These are phyloP conservation scores for Stramonita haemastoma DNA, from an alignment of 2,888 invertebrate genomes.

Conservation along the genomic window DNA sequence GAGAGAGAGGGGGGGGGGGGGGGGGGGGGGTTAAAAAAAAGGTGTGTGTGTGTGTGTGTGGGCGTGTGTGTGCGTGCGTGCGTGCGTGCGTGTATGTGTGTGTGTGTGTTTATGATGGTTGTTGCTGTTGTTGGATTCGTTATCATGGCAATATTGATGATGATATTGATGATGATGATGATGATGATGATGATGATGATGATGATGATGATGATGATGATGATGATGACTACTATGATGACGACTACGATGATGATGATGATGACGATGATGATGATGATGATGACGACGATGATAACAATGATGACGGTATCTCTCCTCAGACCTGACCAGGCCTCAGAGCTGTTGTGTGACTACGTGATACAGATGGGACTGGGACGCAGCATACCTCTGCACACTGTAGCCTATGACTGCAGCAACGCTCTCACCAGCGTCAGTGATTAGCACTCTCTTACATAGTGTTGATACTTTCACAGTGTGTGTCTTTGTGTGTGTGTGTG, in stretches of 20 bases:
- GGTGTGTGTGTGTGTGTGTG: background rate
- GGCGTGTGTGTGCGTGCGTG: background rate
- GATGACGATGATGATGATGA: too few relatives aligned
- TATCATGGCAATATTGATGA: too few relatives aligned
- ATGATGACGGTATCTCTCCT: background rate
- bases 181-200: background rate
- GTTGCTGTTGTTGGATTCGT: too few relatives aligned
- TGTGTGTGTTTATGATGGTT: background rate
- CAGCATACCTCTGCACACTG: conserved; percentile 71
- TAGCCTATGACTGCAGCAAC: conserved; percentile 77
- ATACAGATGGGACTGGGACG: conserved; percentile 74
- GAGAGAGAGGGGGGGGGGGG: too few relatives aligned
- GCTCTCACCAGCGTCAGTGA: conserved; percentile 74
- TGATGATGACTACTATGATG: too few relatives aligned
- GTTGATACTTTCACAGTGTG: background rate
- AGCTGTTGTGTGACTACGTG: conserved; percentile 74
- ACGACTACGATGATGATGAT: background rate
- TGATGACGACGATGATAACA: too few relatives aligned
- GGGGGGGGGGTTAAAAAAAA: too few relatives aligned
- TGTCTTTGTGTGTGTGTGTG: background rate
- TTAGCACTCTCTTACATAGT: too few relatives aligned
- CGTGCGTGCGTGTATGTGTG: background rate
- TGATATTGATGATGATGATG: too few relatives aligned
- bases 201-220: too few relatives aligned
- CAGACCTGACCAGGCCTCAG: conserved; percentile 75